A percentile compares a stretch with the other conserved stretches of the same genome.
phyloP scores from a whole-genome alignment of 2,888 invertebrate genomes.

The Scaptomyza reducta region DNA sequence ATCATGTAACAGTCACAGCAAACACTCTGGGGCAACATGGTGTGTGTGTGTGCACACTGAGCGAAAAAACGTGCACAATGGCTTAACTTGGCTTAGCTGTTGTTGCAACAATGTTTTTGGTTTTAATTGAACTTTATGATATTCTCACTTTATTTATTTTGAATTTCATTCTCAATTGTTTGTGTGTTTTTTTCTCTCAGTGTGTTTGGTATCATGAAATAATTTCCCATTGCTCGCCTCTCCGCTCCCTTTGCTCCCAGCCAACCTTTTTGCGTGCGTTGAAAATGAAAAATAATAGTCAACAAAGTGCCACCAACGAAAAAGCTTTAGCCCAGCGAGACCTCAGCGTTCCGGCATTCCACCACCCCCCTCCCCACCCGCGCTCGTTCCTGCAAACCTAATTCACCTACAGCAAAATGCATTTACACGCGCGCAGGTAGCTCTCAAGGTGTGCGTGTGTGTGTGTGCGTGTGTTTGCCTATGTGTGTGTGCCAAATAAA shows the following conservation, averaged over 20 bases:
- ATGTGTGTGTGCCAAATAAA: slow-evolving; percentile 76
- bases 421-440: slow-evolving; percentile 65
- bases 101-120: background rate
- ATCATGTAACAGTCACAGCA: slow-evolving; percentile 58
- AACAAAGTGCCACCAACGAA: slow-evolving; percentile 75
- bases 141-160: background rate
- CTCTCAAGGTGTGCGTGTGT: slow-evolving; percentile 14
- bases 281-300: slow-evolving; percentile 77
- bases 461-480: slow-evolving; percentile 59
- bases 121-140: background rate
- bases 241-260: background rate
- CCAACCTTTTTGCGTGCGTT: slow-evolving; percentile 31
- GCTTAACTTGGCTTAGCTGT: background rate
- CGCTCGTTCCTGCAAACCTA: slow-evolving; percentile 39
- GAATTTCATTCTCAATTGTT: background rate
- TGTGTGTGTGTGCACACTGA: slow-evolving; percentile 8
- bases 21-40: slow-evolving; percentile 47
- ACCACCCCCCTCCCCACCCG: too few species aligned
- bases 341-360: slow-evolving; percentile 1
- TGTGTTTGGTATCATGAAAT: slow-evolving; percentile 51
- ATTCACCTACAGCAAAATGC: slow-evolving; percentile 69
- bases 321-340: slow-evolving; percentile 64
- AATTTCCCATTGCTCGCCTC: slow-evolving; percentile 58
- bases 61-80: background rate
- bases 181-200: background rate